A percentile compares a stretch with the other conserved stretches of the same genome.
These are phyloP conservation scores for Anolis sagrei DNA, from an alignment of 2,113 vertebrate genomes.

Conservation along the genomic window DNA sequence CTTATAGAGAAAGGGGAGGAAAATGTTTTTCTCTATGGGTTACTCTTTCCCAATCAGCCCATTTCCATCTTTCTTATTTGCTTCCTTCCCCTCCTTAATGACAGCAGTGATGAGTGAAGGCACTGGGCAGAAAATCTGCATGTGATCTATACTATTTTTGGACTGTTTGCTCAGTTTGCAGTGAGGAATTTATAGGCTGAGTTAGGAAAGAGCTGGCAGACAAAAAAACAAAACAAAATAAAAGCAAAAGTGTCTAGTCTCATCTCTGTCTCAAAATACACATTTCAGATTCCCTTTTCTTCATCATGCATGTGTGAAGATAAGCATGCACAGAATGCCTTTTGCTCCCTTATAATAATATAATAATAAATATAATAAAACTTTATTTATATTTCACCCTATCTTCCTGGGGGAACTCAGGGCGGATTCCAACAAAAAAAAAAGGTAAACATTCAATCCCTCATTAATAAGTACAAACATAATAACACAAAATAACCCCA, in stretches of 20 bases:
- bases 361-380: too few relatives aligned
- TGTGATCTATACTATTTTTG: neutral
- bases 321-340: neutral
- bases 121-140: neutral
- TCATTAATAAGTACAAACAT: too few relatives aligned
- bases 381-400: too few relatives aligned
- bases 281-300: neutral
- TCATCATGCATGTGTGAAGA: neutral
- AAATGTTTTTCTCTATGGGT: neutral
- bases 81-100: neutral
- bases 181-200: neutral
- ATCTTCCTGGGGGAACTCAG: too few relatives aligned
- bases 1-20: neutral
- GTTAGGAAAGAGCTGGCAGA: neutral
- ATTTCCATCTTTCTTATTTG: neutral
- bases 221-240: neutral
- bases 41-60: neutral
- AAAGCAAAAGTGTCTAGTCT: neutral
- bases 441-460: too few relatives aligned
- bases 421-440: too few relatives aligned
- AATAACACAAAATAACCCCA: too few relatives aligned
- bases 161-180: neutral
- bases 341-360: too few relatives aligned
- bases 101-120: neutral
- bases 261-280: neutral